These are phyloP conservation scores for Brenthis ino DNA, from an alignment of 2,888 invertebrate genomes.

Conservation along the genomic window DNA sequence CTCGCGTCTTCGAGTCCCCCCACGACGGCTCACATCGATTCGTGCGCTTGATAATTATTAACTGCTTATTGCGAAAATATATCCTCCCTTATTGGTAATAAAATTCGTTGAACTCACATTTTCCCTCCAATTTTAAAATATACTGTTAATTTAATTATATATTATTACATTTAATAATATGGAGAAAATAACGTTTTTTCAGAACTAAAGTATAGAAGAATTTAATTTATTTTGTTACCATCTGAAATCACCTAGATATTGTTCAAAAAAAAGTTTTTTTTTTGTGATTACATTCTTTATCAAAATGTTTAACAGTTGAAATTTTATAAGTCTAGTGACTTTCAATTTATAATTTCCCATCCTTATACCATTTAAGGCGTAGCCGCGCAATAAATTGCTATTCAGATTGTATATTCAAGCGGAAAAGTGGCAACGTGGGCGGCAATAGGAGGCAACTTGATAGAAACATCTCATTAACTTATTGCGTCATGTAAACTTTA, in stretches of 20 bases:
- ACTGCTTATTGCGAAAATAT: constrained; percentile 44
- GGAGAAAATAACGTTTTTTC: too few species aligned
- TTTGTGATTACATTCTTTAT: too few species aligned
- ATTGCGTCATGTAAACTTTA: neutral
- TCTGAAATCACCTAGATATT: too few species aligned
- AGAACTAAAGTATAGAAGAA: too few species aligned
- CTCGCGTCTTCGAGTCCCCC: constrained; percentile 55
- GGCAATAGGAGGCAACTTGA: constrained; percentile 1
- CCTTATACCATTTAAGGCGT: neutral
- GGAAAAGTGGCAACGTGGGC: neutral
- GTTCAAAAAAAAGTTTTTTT: too few species aligned
- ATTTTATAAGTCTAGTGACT: neutral
- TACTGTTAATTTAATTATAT: neutral
- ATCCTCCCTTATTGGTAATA: constrained; percentile 12
- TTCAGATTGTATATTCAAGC: constrained; percentile 1
- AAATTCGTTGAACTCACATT: too few species aligned
- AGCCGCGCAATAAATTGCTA: neutral
- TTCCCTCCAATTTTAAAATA: neutral
- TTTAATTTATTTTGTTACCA: too few species aligned
- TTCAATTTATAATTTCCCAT: neutral
- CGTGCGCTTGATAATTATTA: constrained; percentile 67
- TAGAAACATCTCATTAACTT: neutral
- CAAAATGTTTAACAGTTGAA: too few species aligned
- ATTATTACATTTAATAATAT: too few species aligned
- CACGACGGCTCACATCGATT: constrained; percentile 71